Evolutionary conservation across 2,888 invertebrate species (phyloP), one percentile per base, ranked within the genome.

Genomic region (Folsomia candida): DNA sequence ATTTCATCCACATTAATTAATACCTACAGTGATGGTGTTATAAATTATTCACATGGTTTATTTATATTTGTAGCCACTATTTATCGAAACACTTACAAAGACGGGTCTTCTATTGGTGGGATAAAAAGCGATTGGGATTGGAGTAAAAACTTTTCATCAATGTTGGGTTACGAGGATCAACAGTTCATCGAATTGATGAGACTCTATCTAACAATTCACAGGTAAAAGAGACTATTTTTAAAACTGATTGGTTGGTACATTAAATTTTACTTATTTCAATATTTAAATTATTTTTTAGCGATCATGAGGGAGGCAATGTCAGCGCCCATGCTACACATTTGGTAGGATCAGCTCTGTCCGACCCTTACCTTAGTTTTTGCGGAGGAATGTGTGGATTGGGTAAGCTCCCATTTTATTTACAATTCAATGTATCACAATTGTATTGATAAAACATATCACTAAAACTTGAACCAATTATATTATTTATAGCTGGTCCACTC

Each of bases 251-350:
- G 29, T 29, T 28, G 29, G 9, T 61, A 14, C 14, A 24, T 9
- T 25, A 25, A 11, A 61, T 25, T 60, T 14, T 3, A 60, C 37
- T 37, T 37, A 37, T 37, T 58, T 6, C 1, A 54, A 47, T 65
- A 25, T 18, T 37, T 58, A 2, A n/a, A 59, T 47, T 22, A 1
- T 59, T 20, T 22, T 61, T 37, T 82, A 92, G 92, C 85, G 96
- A 97, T 83, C 96, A 97, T 85, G 96, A 97, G 85, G 95, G 96
- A 79, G 96, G 97, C 80, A 97, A 97, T 83, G 97, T 97, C 4
- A 94, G 94, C 9, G 97, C 97, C 1, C 97, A 97, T 85, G 91
- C 96, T 0, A 91, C 91, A 18, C 97, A 97, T 84, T 85, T 97
- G 83, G 95, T 97, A 2, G 96, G 93, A 51, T 95, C 95, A 0